Base-by-base conservation (phyloP, 2,113 vertebrate genomes). In the Callospermophilus lateralis region DNA sequence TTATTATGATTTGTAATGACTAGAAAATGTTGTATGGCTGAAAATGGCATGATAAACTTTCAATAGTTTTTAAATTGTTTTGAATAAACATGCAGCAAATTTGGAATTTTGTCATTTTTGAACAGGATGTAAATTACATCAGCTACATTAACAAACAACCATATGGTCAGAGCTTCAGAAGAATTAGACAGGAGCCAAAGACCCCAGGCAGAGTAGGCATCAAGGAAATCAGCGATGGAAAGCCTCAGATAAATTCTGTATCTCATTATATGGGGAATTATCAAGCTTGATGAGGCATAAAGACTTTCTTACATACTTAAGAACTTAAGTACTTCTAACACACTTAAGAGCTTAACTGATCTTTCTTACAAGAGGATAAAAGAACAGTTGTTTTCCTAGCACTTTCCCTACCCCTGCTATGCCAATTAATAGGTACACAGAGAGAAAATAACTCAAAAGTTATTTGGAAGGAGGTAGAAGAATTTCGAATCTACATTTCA, bases 41-140 rank as follows among this genome's bases (percentile, higher is more conserved):
- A 55, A 93, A 84, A 86, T 95, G 26, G 15, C 48, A 81, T 74
- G 53, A 67, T 93, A 76, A 90, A 93, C 17, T 77, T 93, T 95
- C 42, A 83, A 48, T 86, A 6, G 6, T 78, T 96, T 89, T 92
- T 37, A 65, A 94, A 92, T 96, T 78, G 26, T 81, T 89, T 94
- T 84, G 93, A 94, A 84, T 67, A 88, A 96, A 90, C 32, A 83
- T 63, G 19, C 16, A 37, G 63, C 22, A 63, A 81, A 19, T 80
- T 91, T 84, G 93, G 58, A 84, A 95, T 79, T 73, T 94, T 93
- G 74, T 89, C 80, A 81, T 70, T 84, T 96, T 97, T 97, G 12
- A 97, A 89, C 39, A 76, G 86, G 28, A 67, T 87, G 20, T 84
- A 96, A 96, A 95, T 96, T 83, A 73, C n/a, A 51, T 96, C 84